These are phyloP conservation scores for Temnothorax longispinosus DNA, from an alignment of 1,140 invertebrate genomes.

Conservation along the genomic window DNA sequence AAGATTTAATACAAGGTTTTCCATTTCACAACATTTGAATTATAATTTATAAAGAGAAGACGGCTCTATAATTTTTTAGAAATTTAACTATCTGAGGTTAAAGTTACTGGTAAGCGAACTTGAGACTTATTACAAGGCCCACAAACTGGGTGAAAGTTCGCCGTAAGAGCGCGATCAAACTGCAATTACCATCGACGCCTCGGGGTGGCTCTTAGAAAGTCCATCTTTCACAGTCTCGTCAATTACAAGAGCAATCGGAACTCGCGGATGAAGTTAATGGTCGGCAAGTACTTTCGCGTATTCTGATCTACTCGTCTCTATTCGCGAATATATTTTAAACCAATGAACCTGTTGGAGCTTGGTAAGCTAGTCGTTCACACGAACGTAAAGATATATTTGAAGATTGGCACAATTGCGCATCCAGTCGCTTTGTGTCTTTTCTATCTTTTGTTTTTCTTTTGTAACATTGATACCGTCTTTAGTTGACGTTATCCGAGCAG, in stretches of 20 bases:
- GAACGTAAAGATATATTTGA: slow-evolving; percentile 7
- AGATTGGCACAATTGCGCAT: not conserved
- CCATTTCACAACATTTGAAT: slow-evolving; percentile 6
- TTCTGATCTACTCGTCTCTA: slow-evolving; percentile 59
- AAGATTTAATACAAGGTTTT: not conserved
- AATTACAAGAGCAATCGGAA: slow-evolving; percentile 73
- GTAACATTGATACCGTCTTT: slow-evolving; percentile 13
- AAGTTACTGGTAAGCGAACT: slow-evolving; percentile 23
- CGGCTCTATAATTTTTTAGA: slow-evolving; percentile 39
- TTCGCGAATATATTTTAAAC: slow-evolving; percentile 57
- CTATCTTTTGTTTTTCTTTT: not conserved
- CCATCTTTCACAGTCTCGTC: slow-evolving; percentile 68
- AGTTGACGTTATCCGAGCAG: not conserved
- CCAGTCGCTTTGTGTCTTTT: not conserved
- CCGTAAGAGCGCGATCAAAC: slow-evolving; percentile 62
- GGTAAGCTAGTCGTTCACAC: not conserved
- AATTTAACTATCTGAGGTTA: slow-evolving; percentile 29
- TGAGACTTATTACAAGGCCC: slow-evolving; percentile 49
- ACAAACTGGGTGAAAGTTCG: slow-evolving; percentile 68
- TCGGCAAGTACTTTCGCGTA: slow-evolving; percentile 60
- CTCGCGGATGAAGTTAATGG: slow-evolving; percentile 48
- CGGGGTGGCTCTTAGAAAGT: slow-evolving; percentile 44
- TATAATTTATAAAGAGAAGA: slow-evolving; percentile 14
- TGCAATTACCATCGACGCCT: slow-evolving; percentile 64
- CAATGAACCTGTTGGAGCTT: slow-evolving; percentile 65